Conservation (phyloP, 2,888 invertebrate genomes). For the Muschampia plurimacula region DNA sequence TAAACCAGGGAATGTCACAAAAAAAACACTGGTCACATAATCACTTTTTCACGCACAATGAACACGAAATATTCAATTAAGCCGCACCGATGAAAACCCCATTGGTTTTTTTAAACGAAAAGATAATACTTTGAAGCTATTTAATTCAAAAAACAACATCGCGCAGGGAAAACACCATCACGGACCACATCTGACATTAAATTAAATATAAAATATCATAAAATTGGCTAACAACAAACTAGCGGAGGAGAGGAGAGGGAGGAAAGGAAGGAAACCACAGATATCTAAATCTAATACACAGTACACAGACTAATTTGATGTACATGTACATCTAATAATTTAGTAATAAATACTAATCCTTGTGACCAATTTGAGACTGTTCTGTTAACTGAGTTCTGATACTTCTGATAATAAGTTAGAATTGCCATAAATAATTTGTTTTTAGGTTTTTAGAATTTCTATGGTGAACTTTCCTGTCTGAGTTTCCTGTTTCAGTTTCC, state of each 20-base stretch:
- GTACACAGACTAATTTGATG: no score
- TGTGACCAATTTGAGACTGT: no score
- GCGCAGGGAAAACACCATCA: conserved; percentile 19
- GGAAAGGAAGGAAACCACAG: not conserved
- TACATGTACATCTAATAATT: no score
- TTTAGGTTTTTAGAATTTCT: no score
- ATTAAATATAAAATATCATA: conserved; percentile 7
- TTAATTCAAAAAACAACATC: conserved; percentile 41
- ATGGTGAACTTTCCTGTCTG: no score
- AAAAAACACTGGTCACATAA: conserved; percentile 38
- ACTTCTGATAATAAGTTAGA: not conserved
- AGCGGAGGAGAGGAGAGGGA: not conserved
- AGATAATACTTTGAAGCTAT: conserved; percentile 22
- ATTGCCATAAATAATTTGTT: not conserved
- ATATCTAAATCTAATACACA: no score
- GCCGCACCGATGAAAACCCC: not conserved
- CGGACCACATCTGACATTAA: conserved; percentile 31
- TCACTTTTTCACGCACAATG: conserved; percentile 24
- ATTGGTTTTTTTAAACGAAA: not conserved
- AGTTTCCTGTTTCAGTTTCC: no score
- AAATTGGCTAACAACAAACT: not conserved
- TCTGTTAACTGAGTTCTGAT: no score
- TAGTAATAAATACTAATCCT: no score
- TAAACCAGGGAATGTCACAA: conserved; percentile 30
- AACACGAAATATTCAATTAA: not conserved